A percentile compares a stretch with the other conserved stretches of the same genome.
phyloP scores from a whole-genome alignment of 2,888 invertebrate species.

The Halictus ligatus region DNA sequence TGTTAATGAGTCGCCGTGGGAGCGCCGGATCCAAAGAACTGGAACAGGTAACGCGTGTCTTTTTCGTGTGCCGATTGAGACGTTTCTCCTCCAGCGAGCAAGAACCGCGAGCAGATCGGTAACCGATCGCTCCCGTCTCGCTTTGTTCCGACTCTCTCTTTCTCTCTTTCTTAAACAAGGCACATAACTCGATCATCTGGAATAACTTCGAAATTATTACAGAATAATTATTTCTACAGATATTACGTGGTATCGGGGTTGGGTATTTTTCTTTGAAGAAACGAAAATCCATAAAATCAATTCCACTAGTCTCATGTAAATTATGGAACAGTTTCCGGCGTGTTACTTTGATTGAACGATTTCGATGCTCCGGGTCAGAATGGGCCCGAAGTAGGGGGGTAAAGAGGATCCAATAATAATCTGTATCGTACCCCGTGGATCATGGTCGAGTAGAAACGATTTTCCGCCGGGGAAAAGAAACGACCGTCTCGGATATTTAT shows the following conservation, averaged over 20 bases:
- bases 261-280: too few relatives aligned
- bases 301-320: background rate
- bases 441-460: conserved; percentile 29
- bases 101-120: conserved; percentile 36
- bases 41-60: conserved; percentile 56
- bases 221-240: too few relatives aligned
- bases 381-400: background rate
- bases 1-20: conserved; percentile 68
- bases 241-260: too few relatives aligned
- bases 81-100: conserved; percentile 44
- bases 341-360: too few relatives aligned
- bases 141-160: background rate
- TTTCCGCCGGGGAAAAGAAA: conserved; percentile 36
- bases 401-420: background rate
- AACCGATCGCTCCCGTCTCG: background rate
- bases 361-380: background rate
- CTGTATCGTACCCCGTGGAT: background rate
- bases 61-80: conserved; percentile 61
- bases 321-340: too few relatives aligned
- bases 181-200: too few relatives aligned
- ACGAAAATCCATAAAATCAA: too few relatives aligned
- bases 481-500: background rate
- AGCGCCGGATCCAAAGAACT: conserved; percentile 56
- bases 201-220: too few relatives aligned
- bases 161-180: background rate